Conservation (phyloP, 2,797 vertebrate genomes). For the Falco cherrug region DNA sequence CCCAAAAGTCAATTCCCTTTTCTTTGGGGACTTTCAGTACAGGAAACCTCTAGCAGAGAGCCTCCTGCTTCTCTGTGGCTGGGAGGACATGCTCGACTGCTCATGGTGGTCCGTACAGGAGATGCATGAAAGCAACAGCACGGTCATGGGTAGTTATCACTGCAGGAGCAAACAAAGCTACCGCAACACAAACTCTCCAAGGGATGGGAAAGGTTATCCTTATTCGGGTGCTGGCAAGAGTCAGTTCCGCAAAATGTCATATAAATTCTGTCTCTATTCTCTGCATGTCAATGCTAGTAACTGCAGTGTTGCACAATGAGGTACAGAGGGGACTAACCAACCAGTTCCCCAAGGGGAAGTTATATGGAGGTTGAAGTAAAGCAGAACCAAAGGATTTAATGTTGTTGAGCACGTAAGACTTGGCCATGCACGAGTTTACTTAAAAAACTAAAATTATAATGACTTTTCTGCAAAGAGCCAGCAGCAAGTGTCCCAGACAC, state of each 20-base stretch:
- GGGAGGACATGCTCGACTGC: not conserved
- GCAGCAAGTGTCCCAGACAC: not conserved
- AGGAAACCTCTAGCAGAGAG: not conserved
- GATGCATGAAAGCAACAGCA: not conserved
- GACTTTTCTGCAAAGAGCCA: not conserved
- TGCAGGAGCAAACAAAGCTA: not conserved
- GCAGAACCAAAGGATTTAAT: not conserved
- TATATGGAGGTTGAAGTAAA: not conserved
- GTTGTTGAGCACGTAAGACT: not conserved
- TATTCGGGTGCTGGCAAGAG: not conserved
- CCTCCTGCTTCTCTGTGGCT: not conserved
- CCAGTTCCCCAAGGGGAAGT: not conserved
- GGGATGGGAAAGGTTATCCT: not conserved
- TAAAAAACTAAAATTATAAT: not conserved
- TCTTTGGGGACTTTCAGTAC: not conserved
- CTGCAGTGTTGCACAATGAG: accelerated
- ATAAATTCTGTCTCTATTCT: not conserved
- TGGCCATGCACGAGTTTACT: not conserved
- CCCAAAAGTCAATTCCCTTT: not conserved
- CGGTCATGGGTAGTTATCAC: not conserved
- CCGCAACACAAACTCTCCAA: not conserved
- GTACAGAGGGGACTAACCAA: not conserved
- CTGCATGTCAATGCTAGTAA: too few relatives aligned
- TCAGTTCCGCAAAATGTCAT: not conserved
- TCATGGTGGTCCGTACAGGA: not conserved